Percentiles rank a stretch among this genome's conserved stretches.
phyloP scores from a whole-genome alignment of 2,797 vertebrate species.

The Sebastolobus alascanus region DNA sequence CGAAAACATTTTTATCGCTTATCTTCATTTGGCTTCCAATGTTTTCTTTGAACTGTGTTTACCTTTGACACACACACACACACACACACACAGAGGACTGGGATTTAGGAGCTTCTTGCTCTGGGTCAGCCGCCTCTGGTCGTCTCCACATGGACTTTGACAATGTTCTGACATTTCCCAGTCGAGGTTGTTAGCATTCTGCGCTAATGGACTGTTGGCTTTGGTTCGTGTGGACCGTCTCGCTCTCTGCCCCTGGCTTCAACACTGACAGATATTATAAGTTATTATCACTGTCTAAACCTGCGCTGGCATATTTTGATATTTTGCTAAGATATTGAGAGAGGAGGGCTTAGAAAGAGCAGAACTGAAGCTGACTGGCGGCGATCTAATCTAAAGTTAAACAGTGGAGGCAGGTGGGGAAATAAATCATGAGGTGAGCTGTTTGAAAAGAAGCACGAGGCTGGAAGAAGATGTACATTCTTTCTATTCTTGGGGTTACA shows the following conservation, averaged over 20 bases:
- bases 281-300: conserved; percentile 74
- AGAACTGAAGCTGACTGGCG: conserved; percentile 23
- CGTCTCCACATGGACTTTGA: conserved; percentile 58
- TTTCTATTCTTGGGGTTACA: conserved; percentile 35
- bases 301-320: conserved; percentile 69
- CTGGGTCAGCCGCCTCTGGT: conserved; percentile 32
- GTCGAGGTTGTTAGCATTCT: conserved; percentile 77
- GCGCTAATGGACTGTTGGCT: conserved; percentile 72
- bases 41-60: conserved; percentile 70
- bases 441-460: conserved; percentile 59
- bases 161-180: conserved; percentile 79
- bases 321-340: conserved; percentile 74
- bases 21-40: conserved; percentile 61
- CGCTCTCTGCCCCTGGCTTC: conserved; percentile 46
- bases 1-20: conserved; percentile 61
- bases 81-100: background rate
- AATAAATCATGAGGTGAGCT: conserved; percentile 65
- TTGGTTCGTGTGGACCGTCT: conserved; percentile 49
- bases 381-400: conserved; percentile 71
- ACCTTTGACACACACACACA: conserved; percentile 37
- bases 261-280: conserved; percentile 61
- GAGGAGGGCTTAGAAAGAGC: conserved; percentile 44
- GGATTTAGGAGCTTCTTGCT: conserved; percentile 47
- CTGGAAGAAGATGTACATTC: conserved; percentile 25
- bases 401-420: conserved; percentile 66